Percentiles rank a stretch among this genome's conserved stretches.
Conservation (phyloP, 2,888 invertebrate genomes). For the Tuta absoluta region DNA sequence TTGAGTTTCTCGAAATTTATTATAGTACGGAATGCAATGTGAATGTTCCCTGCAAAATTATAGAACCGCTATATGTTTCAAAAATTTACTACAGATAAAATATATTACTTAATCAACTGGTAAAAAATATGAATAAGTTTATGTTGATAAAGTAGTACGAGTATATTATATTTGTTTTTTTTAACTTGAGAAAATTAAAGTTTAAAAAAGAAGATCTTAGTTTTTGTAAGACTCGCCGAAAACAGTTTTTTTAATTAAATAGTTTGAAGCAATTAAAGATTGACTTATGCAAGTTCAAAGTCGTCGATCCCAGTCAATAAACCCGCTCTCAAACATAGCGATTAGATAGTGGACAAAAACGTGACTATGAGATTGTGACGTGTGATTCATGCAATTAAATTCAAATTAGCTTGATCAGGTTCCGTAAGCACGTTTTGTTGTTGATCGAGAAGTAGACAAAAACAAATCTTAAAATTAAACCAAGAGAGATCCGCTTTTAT, state of each 20-base stretch:
- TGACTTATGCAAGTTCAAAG: not conserved
- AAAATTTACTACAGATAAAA: too few relatives aligned
- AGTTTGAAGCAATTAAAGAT: not conserved
- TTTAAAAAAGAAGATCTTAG: too few relatives aligned
- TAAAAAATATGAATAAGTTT: too few relatives aligned
- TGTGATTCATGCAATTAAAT: not conserved
- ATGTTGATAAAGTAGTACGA: too few relatives aligned
- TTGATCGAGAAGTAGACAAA: not conserved
- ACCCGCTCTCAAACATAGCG: not conserved
- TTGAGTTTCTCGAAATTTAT: too few relatives aligned
- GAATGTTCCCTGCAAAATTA: not conserved
- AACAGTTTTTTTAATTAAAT: too few relatives aligned
- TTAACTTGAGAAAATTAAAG: too few relatives aligned
- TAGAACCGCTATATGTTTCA: not conserved
- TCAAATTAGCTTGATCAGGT: conserved; percentile 6
- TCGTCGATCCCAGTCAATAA: not conserved
- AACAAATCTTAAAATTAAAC: not conserved
- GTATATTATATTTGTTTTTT: too few relatives aligned
- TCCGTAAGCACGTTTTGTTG: not conserved
- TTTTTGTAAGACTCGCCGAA: too few relatives aligned
- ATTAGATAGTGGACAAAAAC: conserved; percentile 6
- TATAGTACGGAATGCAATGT: too few relatives aligned
- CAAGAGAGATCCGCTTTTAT: too few relatives aligned
- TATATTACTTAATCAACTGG: too few relatives aligned
- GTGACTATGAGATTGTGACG: not conserved